Evolutionary conservation across 1,140 invertebrate genomes (phyloP), one percentile per base, ranked within the genome.

Genomic region (Lethrus apterus): DNA sequence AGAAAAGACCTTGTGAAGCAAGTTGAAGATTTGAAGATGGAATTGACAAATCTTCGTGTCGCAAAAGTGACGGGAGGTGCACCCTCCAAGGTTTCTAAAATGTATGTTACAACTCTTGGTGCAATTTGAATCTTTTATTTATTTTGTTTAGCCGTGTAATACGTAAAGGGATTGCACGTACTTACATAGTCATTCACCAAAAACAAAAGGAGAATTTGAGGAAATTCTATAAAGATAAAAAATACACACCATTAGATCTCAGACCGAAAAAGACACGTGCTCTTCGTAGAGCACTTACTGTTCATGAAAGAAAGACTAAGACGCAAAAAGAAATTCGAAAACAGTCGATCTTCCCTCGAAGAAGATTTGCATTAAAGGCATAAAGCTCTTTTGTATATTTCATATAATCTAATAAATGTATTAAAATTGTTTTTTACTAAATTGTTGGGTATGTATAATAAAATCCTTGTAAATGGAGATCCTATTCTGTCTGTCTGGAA

Each of bases 101-200:
- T 99, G 89, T 93, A 78, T 83, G 84, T 80, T 13, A 30, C 14
- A 45, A 40, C 20, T 45, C 23, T 31, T 50, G 18, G 1, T 46
- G 21, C 33, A 17, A 17, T 44, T 44, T 26, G n/a, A 7, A n/a
- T 23, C n/a, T 4, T 17, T 26, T 23, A 42, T 42, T 57, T 55
- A 48, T 61, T 66, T 57, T 60, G 86, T 84, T 55, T 71, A 95
- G 92, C 59, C 85, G 90, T 53, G 90, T 97, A 17, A 92, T 99
- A 0, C 79, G 95, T 19, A 99, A 99, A 75, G 93, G 94, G 21
- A 97, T 99, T 63, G 94, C 94, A 35, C 79, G 95, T 50, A 91
- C 98, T 10, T 83, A 93, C 67, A 99, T 97, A 72, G 92, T 99
- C 56, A 97, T 98, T 78, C 90, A 97, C 71, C 95, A 98, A 69